Conservation (phyloP, 1,140 invertebrate species). For the Anastatus disparis region DNA sequence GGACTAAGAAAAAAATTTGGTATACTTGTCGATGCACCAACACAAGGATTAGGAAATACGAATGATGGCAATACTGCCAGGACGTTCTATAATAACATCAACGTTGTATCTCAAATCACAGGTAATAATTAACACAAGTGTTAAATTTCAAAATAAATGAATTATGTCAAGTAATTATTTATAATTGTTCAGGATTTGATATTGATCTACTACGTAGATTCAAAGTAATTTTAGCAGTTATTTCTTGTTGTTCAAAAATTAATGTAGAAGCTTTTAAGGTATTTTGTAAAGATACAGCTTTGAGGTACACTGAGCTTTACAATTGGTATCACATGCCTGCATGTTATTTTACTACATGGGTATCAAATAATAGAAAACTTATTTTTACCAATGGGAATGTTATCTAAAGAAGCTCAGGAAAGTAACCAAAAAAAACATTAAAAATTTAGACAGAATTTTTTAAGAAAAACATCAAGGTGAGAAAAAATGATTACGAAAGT, state of each 20-base stretch:
- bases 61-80: conserved; percentile 6
- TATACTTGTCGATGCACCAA: not conserved
- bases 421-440: conserved; percentile 49
- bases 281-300: conserved; percentile 22
- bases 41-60: not conserved
- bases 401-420: conserved; percentile 55
- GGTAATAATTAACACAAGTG: not conserved
- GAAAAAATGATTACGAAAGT: no score
- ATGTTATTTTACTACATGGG: conserved; percentile 40
- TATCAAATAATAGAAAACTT: conserved; percentile 43
- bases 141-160: not conserved
- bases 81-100: no score
- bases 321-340: conserved; percentile 42
- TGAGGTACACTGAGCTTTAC: conserved; percentile 33
- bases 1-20: no score
- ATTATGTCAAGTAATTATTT: not conserved
- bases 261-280: not conserved
- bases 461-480: no score
- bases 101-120: not conserved
- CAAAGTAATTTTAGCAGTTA: not conserved
- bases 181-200: not conserved
- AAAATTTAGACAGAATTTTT: no score
- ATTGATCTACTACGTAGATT: not conserved
- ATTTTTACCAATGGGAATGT: conserved; percentile 53
- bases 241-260: not conserved